These are phyloP conservation scores for Sitobion miscanthi DNA, from an alignment of 1,140 invertebrate species.

Conservation along the genomic window DNA sequence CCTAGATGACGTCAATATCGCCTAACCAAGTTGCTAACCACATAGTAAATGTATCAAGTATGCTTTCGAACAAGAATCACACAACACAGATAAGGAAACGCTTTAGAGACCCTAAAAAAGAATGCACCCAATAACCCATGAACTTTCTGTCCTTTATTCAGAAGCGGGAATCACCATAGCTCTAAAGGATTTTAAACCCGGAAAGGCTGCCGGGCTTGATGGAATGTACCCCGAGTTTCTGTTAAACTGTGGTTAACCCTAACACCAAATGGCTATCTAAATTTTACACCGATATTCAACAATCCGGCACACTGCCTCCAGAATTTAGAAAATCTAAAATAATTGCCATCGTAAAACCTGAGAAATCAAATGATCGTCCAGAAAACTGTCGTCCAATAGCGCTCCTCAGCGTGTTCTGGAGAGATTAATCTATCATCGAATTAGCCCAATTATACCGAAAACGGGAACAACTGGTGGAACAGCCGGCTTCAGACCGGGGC, in stretches of 20 bases:
- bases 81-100: too few relatives aligned
- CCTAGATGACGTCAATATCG: too few relatives aligned
- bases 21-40: too few relatives aligned
- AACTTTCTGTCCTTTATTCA: too few relatives aligned
- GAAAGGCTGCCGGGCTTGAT: background rate
- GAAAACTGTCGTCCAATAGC: conserved; percentile 57
- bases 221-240: conserved; percentile 39
- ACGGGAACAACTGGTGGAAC: conserved; percentile 38
- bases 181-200: too few relatives aligned
- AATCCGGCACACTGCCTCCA: conserved; percentile 41
- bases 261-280: conserved; percentile 46
- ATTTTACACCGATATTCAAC: conserved; percentile 38
- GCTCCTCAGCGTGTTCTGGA: conserved; percentile 56
- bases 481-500: conserved; percentile 56
- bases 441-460: conserved; percentile 33
- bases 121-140: too few relatives aligned
- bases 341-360: conserved; percentile 57
- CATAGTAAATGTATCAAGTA: too few relatives aligned
- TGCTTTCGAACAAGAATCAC: too few relatives aligned
- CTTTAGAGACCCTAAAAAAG: too few relatives aligned
- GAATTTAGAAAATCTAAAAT: conserved; percentile 56
- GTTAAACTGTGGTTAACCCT: conserved; percentile 36
- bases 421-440: conserved; percentile 55
- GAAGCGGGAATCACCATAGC: too few relatives aligned
- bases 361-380: conserved; percentile 54